These are phyloP conservation scores for Coenonympha arcania DNA, from an alignment of 2,888 invertebrate genomes.

Conservation along the genomic window DNA sequence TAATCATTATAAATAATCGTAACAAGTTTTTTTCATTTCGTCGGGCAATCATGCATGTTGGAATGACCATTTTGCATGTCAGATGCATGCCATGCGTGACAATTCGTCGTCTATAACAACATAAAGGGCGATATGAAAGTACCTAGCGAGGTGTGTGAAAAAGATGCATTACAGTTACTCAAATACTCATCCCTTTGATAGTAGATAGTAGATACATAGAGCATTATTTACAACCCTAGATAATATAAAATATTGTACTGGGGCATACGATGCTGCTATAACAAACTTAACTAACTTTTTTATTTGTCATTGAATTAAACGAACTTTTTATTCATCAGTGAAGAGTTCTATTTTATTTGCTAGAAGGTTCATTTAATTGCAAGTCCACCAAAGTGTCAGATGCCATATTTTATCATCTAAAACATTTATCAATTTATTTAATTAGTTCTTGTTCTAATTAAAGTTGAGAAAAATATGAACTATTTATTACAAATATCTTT, in stretches of 20 bases:
- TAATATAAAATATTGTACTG: background rate
- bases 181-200: background rate
- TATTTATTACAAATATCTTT: no score
- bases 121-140: slow-evolving; percentile 16
- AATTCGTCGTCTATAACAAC: slow-evolving; percentile 20
- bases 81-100: slow-evolving; percentile 19
- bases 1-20: slow-evolving; percentile 21
- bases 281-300: background rate
- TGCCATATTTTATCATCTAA: no score
- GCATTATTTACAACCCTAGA: no score
- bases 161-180: slow-evolving; percentile 4
- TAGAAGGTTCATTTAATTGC: no score
- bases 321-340: background rate
- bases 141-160: slow-evolving; percentile 11
- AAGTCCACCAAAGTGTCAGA: no score
- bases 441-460: no score
- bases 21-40: slow-evolving; percentile 20
- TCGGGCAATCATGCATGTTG: slow-evolving; percentile 19
- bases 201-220: no score
- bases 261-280: background rate
- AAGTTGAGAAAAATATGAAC: no score
- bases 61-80: slow-evolving; percentile 24
- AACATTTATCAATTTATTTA: no score
- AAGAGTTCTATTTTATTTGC: background rate
- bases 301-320: background rate